Evolutionary conservation across 2,888 invertebrate genomes (phyloP), one percentile per base, ranked within the genome.

Genomic region (Xestoiulus laeticollis): DNA sequence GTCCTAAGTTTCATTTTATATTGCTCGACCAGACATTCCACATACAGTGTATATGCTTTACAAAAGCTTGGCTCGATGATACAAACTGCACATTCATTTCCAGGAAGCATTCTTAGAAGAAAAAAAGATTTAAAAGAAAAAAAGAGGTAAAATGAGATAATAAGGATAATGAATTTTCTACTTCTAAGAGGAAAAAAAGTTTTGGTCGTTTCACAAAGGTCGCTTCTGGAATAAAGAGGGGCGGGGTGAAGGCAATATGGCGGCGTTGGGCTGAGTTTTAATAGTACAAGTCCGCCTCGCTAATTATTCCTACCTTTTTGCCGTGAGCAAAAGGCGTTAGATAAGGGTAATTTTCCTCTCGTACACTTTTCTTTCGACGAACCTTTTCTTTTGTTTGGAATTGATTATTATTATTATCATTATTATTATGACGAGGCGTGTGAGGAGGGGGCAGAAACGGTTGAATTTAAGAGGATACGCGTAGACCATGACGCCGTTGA

Each of bases 301-400:
- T 68, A 68, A 68, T 68, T 68, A 68, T 68, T 68, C 68, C 26
- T 68, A 68, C 68, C 68, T 68, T 68, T 68, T 26, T 14, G 68
- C 68, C 68, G n/a, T 12, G 26, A 26, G 68, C 12, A 2, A 26
- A 26, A 68, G 68, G 68, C 68, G 68, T 68, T 26, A 68, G 68
- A 68, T 26, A 12, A 26, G 68, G 68, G 68, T 68, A 68, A 68
- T 68, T 68, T 68, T 68, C 26, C 26, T 68, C n/a, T n/a, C 12
- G 68, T 68, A 26, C 68, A 26, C 68, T 68, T 26, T 68, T 26
- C 68, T 26, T 10, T 22, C 26, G 4, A 14, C 68, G 26, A 68
- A 26, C 68, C 48, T 5, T 68, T 68, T 68, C 68, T 68, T 68
- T 68, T 68, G 68, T 68, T 68, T 68, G 68, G 68, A 68, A 68